Evolutionary conservation across 2,888 invertebrate species (phyloP), one percentile per base, ranked within the genome.

Genomic region (Cephonodes hylas): DNA sequence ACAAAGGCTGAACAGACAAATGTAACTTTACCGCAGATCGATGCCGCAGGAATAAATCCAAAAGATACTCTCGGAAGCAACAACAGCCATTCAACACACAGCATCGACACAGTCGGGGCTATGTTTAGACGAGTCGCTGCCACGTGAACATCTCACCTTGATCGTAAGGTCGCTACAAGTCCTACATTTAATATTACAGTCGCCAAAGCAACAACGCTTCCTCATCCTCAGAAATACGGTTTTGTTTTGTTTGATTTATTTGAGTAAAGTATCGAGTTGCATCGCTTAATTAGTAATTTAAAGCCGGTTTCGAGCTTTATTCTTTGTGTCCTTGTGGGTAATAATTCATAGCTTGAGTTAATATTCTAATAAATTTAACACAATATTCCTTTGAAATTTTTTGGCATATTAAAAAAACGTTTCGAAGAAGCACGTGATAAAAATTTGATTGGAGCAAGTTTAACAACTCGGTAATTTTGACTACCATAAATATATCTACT

Each of bases 151-250:
- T 20, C 13, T 42, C 60, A 67, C 71, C 71, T 68, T 71, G 68
- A 57, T 64, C 58, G 31, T 44, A 58, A 72, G 71, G 71, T 58
- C 71, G 56, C 15, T 23, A 67, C 66, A 63, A 7, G 53, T 25
- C 46, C 6, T 53, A 31, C 27, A 15, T 53, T 53, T 15, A 27
- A 53, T 18, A 53, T 27, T 31, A 31, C 31, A 53, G 31, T 18
- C 18, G 20, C 10, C 46, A 6, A 46, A 25, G n/a, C 6, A 46
- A n/a, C 38, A 38, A 53, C 3, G 18, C 31, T 53, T 53, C 53
- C 53, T 53, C 31, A 1, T 31, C 31, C n/a, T n/a, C 5, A 31
- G 4, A 1, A 18, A 27, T 18, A 27, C 10, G 27, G 31, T 27
- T 31, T 18, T 13, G 53, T 53, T 38, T 13, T 13, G 13, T 38